These are phyloP conservation scores for Macquaria ambigua DNA, from an alignment of 2,113 vertebrate species.

Conservation along the genomic window DNA sequence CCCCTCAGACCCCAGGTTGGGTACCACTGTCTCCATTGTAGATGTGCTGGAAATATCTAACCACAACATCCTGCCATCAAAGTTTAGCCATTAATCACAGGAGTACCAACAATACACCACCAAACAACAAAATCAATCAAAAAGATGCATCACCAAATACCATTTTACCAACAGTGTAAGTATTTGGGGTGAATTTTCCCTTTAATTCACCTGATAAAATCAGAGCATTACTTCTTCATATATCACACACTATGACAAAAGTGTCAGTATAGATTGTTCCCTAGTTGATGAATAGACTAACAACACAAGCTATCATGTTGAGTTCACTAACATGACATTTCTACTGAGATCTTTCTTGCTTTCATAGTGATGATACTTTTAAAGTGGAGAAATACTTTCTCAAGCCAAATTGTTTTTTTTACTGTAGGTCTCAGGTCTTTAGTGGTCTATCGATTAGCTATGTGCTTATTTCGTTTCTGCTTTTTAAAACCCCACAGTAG, in stretches of 20 bases:
- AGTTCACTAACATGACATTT: slow-evolving; percentile 66
- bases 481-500: slow-evolving; percentile 52
- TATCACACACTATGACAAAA: background rate
- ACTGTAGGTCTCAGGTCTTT: slow-evolving; percentile 77
- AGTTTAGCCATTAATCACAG: background rate
- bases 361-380: slow-evolving; percentile 51
- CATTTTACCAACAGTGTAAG: slow-evolving; percentile 7
- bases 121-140: background rate
- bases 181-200: slow-evolving; percentile 41
- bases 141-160: background rate
- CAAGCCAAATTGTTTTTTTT: slow-evolving; percentile 75
- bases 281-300: slow-evolving; percentile 39
- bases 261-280: slow-evolving; percentile 30
- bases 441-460: slow-evolving; percentile 26
- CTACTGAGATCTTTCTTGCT: slow-evolving; percentile 56
- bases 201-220: slow-evolving; percentile 27
- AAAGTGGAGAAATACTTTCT: slow-evolving; percentile 69
- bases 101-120: background rate
- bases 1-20: background rate
- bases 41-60: background rate
- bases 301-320: slow-evolving; percentile 31
- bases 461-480: slow-evolving; percentile 46
- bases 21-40: background rate
- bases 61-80: background rate
- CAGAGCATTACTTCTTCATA: background rate